Base-by-base conservation (phyloP, 2,888 invertebrate species). In the Macropis europaea region DNA sequence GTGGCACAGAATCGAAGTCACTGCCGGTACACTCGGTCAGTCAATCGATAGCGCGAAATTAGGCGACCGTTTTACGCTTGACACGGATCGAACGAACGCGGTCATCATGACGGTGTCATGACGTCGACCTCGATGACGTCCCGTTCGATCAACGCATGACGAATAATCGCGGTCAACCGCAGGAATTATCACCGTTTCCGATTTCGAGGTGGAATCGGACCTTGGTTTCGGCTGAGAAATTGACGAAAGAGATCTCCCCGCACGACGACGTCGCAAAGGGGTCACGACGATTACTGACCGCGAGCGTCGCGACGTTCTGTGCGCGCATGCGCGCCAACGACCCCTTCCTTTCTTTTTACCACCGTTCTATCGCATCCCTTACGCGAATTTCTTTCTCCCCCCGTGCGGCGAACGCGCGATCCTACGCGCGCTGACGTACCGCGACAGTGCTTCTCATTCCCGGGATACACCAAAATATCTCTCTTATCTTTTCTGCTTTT, bases 41-140 rank as follows among this genome's bases (percentile, higher is more conserved):
- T 79, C 79, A 86, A 87, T 87, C 87, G 84, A 87, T 86, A 85
- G 76, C 76, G 77, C 82, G 79, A 83, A 84, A 85, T 85, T 83
- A 80, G 83, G 72, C 69, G 67, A 79, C 62, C 64, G 77, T 45
- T 50, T 36, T 66, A 62, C 52, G 61, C 47, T 53, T 56, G 53
- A 62, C 61, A 48, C 59, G 60, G 48, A 45, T 61, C 56, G 50
- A 40, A 52, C 28, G 30, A 32, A 24, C 24, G 52, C 48, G 42
- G n/a, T n/a, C n/a, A n/a, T n/a, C n/a, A n/a, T n/a, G n/a, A n/a
- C n/a, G n/a, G n/a, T n/a, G n/a, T n/a, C n/a, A n/a, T n/a, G n/a
- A n/a, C n/a, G n/a, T n/a, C n/a, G n/a, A n/a, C n/a, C n/a, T n/a
- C n/a, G n/a, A n/a, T n/a, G n/a, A n/a, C n/a, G n/a, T n/a, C n/a